Evolutionary conservation across 2,888 invertebrate genomes (phyloP).

Genomic region (Tillus elongatus): DNA sequence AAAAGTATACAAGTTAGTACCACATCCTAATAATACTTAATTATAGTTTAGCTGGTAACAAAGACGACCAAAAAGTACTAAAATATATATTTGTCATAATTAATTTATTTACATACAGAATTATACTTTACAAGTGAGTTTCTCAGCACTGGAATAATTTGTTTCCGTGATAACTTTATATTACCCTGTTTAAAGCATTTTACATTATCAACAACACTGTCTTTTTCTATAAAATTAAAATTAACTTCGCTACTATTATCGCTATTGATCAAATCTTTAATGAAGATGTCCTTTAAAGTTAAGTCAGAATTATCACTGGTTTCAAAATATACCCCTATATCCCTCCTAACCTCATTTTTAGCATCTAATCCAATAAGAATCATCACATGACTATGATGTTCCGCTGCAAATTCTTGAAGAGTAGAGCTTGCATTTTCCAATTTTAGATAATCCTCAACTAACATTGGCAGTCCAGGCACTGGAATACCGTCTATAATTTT

Average conservation of each 20-base stretch:
- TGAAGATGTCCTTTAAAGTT: slow-evolving; percentile 37
- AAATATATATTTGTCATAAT: too few species aligned
- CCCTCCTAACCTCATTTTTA: slow-evolving; percentile 45
- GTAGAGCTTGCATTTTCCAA: slow-evolving; percentile 43
- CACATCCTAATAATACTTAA: too few species aligned
- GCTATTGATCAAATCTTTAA: slow-evolving; percentile 31
- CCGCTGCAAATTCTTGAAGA: slow-evolving; percentile 44
- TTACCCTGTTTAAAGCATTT: slow-evolving; percentile 51
- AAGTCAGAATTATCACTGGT: slow-evolving; percentile 15
- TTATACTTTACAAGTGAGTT: background rate
- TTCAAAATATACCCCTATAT: slow-evolving; percentile 47
- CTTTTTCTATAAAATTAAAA: slow-evolving; percentile 37
- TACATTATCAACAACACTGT: slow-evolving; percentile 40
- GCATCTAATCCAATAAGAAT: slow-evolving; percentile 58
- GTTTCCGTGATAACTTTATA: slow-evolving; percentile 55
- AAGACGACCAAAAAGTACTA: too few species aligned
- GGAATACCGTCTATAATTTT: slow-evolving; percentile 53
- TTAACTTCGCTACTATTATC: slow-evolving; percentile 33
- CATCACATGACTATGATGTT: slow-evolving; percentile 41
- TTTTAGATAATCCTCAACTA: slow-evolving; percentile 51
- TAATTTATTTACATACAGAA: too few species aligned
- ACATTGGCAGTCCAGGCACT: slow-evolving; percentile 51
- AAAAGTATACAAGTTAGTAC: too few species aligned
- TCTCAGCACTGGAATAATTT: slow-evolving; percentile 52
- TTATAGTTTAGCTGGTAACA: too few species aligned